These are phyloP conservation scores for Coremacera marginata DNA, from an alignment of 2,888 invertebrate genomes.

Conservation along the genomic window DNA sequence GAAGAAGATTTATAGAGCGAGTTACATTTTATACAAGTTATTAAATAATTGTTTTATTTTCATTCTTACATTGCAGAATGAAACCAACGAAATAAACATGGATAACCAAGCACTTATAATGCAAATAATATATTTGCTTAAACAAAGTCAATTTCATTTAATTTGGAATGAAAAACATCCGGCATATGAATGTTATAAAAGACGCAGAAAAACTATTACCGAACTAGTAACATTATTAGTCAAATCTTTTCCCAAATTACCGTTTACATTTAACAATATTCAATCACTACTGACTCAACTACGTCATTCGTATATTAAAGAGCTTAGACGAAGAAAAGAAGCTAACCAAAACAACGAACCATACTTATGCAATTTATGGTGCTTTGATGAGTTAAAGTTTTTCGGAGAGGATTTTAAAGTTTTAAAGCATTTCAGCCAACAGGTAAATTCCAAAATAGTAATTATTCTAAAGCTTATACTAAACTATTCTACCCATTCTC, in stretches of 20 bases:
- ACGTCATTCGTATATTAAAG: neutral
- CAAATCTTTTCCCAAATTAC: neutral
- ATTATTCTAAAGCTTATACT: neutral
- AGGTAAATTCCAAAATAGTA: neutral
- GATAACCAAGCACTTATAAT: slow-evolving; percentile 4
- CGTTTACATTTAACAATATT: slow-evolving; percentile 12
- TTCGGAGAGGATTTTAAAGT: neutral
- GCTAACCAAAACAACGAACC: neutral
- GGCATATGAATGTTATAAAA: neutral
- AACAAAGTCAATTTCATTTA: slow-evolving; percentile 5
- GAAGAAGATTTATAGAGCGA: too few relatives aligned
- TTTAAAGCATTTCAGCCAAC: neutral
- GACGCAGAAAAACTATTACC: slow-evolving; percentile 1
- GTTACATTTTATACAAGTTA: too few relatives aligned
- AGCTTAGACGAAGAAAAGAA: neutral
- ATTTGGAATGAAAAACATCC: slow-evolving; percentile 25
- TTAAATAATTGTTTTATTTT: too few relatives aligned
- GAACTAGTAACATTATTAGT: neutral
- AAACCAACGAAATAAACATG: neutral
- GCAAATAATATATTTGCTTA: slow-evolving; percentile 3
- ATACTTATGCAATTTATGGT: slow-evolving; percentile 15
- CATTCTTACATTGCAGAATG: too few relatives aligned
- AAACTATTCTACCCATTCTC: neutral
- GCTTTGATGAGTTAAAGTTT: slow-evolving; percentile 2
- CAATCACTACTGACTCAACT: neutral